phyloP scores from a whole-genome alignment of 2,888 invertebrate genomes.

The Hyposoter didymator region DNA sequence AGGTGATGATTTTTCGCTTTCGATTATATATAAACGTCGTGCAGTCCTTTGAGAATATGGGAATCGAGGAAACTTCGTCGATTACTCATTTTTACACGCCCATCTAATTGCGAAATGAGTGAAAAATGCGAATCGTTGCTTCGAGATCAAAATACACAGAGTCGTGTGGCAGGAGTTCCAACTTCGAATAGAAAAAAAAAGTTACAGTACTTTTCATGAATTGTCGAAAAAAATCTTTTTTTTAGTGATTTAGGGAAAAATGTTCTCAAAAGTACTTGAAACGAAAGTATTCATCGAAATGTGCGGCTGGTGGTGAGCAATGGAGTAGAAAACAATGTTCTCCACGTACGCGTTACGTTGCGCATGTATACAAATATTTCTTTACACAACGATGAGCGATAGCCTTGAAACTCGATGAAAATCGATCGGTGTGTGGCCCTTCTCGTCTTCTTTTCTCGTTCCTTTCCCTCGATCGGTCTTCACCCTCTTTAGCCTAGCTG shows the following conservation, averaged over 20 bases:
- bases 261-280: no score
- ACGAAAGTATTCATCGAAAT: background rate
- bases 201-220: no score
- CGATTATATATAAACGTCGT: background rate
- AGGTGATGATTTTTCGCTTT: background rate
- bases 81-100: no score
- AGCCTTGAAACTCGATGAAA: conserved; percentile 70
- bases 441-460: conserved; percentile 50
- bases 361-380: background rate
- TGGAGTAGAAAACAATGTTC: background rate
- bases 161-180: no score
- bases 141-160: no score
- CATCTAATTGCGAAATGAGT: no score
- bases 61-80: background rate
- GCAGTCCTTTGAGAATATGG: background rate
- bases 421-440: conserved; percentile 67
- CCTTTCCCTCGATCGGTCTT: conserved; percentile 37
- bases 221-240: no score
- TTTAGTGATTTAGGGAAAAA: no score
- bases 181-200: no score
- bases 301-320: background rate
- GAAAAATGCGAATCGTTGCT: no score
- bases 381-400: conserved; percentile 50
- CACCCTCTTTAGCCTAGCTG: conserved; percentile 49
- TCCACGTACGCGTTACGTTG: background rate